Conservation (phyloP, 2,113 vertebrate species). For the Trogon surrucura region DNA sequence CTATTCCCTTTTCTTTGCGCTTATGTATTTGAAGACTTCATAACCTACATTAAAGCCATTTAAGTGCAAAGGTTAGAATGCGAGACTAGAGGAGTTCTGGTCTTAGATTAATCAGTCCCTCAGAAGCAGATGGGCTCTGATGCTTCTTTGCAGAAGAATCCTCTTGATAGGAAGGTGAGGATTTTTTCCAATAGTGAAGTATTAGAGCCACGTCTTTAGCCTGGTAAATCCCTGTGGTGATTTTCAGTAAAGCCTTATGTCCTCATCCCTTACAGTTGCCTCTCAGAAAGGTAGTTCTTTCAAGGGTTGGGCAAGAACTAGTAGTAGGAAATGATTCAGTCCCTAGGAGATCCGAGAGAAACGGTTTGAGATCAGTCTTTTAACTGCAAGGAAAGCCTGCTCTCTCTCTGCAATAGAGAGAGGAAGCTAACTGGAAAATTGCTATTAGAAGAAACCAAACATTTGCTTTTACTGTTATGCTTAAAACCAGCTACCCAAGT, state of each 20-base stretch:
- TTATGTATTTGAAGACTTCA: not conserved
- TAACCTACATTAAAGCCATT: not conserved
- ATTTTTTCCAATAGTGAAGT: not conserved
- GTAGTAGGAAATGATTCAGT: not conserved
- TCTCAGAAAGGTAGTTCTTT: not conserved
- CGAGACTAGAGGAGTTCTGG: not conserved
- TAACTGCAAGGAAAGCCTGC: not conserved
- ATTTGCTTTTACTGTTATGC: not conserved
- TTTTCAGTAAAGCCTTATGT: not conserved
- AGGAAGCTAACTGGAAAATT: not conserved
- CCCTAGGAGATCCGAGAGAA: not conserved
- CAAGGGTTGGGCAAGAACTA: not conserved
- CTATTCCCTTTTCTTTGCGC: not conserved
- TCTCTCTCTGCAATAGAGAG: not conserved
- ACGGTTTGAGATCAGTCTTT: not conserved
- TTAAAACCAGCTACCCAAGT: not conserved
- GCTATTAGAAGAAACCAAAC: not conserved
- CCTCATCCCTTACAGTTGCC: not conserved
- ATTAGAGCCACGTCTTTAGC: not conserved
- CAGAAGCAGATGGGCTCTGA: not conserved
- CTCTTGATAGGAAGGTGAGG: not conserved
- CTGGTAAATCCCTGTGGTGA: not conserved
- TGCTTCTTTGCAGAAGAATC: not conserved
- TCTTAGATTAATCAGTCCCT: not conserved
- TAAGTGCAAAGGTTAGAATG: not conserved